These are phyloP conservation scores for Dendrophyllia cribrosa DNA, from an alignment of 64 coral and sea anemone genomes.

Conservation along the genomic window DNA sequence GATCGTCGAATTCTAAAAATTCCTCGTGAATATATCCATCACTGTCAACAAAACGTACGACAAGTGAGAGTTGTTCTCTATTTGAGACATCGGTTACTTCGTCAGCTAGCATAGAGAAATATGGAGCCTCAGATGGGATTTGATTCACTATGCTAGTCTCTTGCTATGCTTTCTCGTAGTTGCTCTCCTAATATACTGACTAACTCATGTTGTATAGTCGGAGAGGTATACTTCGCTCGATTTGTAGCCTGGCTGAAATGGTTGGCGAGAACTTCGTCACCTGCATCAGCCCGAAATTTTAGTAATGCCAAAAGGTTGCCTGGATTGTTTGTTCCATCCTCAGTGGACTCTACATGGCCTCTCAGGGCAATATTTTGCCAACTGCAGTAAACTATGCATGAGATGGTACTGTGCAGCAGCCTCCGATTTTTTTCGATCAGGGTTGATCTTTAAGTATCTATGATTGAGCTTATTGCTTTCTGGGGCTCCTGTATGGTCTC, in stretches of 20 bases:
- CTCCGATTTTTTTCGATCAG: too few relatives aligned
- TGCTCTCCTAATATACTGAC: slow-evolving; percentile 5
- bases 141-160: too few relatives aligned
- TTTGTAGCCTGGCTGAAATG: slow-evolving; percentile 1
- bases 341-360: not conserved
- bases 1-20: not conserved
- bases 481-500: not conserved
- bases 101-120: slow-evolving; percentile 47
- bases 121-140: slow-evolving; percentile 5
- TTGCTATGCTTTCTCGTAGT: not conserved
- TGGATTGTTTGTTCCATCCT: slow-evolving; percentile 5
- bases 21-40: slow-evolving; percentile 9
- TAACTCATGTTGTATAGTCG: slow-evolving; percentile 38
- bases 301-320: slow-evolving; percentile 52
- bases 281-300: slow-evolving; percentile 33
- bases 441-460: too few relatives aligned
- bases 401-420: slow-evolving; percentile 2
- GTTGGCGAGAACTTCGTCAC: slow-evolving; percentile 14
- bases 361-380: slow-evolving; percentile 26
- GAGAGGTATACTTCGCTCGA: slow-evolving; percentile 33
- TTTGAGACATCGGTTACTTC: slow-evolving; percentile 28
- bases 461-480: too few relatives aligned
- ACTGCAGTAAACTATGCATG: slow-evolving; percentile 10
- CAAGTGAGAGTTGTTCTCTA: slow-evolving; percentile 48
- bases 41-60: slow-evolving; percentile 16